phyloP scores from a whole-genome alignment of 2,888 invertebrate genomes.

The Dinocampus coccinellae region DNA sequence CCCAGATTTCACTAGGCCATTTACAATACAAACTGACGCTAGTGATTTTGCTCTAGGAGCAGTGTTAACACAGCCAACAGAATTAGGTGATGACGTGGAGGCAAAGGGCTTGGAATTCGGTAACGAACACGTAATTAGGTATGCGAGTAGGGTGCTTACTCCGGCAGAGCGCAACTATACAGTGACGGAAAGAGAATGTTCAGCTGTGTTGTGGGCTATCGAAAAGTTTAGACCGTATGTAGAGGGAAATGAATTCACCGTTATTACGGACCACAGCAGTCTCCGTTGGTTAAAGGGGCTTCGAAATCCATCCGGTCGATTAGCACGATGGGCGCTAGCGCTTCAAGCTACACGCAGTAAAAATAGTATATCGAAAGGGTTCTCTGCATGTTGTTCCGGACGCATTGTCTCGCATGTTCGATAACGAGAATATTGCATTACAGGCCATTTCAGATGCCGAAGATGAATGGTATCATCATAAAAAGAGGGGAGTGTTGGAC shows the following conservation, averaged over 20 bases:
- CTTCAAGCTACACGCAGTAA: conserved; percentile 11
- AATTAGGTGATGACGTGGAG: neutral
- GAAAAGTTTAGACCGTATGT: neutral
- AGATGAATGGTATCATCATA: too few species aligned
- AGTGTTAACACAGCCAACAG: conserved; percentile 5
- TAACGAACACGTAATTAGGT: too few species aligned
- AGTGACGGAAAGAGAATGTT: conserved; percentile 18
- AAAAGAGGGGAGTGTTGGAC: too few species aligned
- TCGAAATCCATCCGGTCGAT: neutral
- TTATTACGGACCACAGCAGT: conserved; percentile 14
- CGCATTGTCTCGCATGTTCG: neutral
- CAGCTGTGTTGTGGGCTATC: neutral
- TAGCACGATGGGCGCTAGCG: conserved; percentile 11
- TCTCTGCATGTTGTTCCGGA: neutral
- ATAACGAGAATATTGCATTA: too few species aligned
- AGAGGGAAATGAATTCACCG: neutral
- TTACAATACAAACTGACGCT: conserved; percentile 24
- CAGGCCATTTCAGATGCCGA: too few species aligned
- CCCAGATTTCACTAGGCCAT: conserved; percentile 22
- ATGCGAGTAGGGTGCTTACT: neutral
- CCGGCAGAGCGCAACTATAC: conserved; percentile 18
- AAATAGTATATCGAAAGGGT: conserved; percentile 18
- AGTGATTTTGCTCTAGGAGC: conserved; percentile 20
- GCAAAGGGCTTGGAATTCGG: neutral
- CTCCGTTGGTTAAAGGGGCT: neutral